Base-by-base conservation (phyloP, 2,888 invertebrate species). In the Caenorhabditis sulstoni region DNA sequence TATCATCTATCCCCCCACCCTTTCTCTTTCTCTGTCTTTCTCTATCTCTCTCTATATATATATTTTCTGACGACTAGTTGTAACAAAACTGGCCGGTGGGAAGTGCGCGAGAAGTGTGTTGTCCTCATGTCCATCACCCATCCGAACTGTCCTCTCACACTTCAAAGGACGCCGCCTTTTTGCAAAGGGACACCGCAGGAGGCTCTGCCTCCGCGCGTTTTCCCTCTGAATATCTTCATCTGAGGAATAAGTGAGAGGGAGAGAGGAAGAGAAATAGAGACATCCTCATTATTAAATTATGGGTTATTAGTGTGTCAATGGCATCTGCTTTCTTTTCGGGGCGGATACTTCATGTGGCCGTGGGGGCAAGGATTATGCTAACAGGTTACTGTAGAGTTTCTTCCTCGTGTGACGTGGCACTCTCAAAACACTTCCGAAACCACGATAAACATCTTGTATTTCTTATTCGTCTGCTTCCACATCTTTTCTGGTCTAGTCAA, bases 201-300 rank as follows among this genome's bases (percentile, higher is more conserved):
- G 52, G 23, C 11, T 16, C 59, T 29, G 45, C 29, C 35, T n/a
- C 14, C n/a, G n/a, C n/a, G n/a, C n/a, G n/a, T n/a, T n/a, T n/a
- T 14, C 44, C n/a, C 7, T 29, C 23, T 8, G 61, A 61, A 70
- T 70, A 70, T 55, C 61, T 70, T 66, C 66, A 66, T 66, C 66
- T 66, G 68, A 22, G 64, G 52, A 64, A 50, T 39, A 64, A 50
- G 52, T 12, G 16, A 29, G 50, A 8, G 52, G 41, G 39, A 44
- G 22, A 16, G 35, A 14, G 45, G n/a, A 20, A 29, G n/a, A 35
- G n/a, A 20, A 29, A 11, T 29, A 35, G 14, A 41, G 22, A 37
- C n/a, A 35, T 22, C 37, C 16, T 44, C 35, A 75, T 76, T 68
- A 76, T 68, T 76, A 76, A 76, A 76, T 75, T 67, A 75, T 76